Evolutionary conservation across 2,797 vertebrate species (phyloP), one percentile per base, ranked within the genome.

Genomic region (Pseudochaenichthys georgianus): DNA sequence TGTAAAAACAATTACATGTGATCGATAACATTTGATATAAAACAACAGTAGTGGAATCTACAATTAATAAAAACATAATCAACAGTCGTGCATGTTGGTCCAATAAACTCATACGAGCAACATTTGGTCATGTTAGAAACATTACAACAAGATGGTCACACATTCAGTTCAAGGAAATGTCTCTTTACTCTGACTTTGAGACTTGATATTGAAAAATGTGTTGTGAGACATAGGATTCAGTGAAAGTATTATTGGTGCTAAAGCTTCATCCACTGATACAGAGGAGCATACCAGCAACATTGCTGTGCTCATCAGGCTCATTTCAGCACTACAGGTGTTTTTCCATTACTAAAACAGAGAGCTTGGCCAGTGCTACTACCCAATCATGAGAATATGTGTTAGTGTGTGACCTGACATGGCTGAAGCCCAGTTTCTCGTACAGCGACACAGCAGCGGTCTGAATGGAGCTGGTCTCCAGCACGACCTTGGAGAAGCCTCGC

Each of bases 391-490:
- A 0, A 0, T n/a, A 1, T 3, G 0, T 13, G 2, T 21, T 0
- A 0, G 13, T 58, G 57, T 90, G 8, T n/a, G 61, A 53, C 8
- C 4, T 23, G 5, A 89, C 2, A 0, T 38, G 34, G 9, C 2
- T 77, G 77, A 95, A 96, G 0, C 94, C 94, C 70, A 92, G 31
- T 73, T 89, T 94, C 12, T 77, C 13, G 70, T 95, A 95, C 47
- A 95, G 75, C 0, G 57, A 75, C 41, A 95, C 11, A 2, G 91
- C 93, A 6, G 92, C 74, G 1, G 5, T 65, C 81, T 94, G 95
- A 6, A 34, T 76, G 31, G 85, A 88, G 71, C 1, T 90, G 4
- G 95, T 95, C 2, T 88, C 17, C 64, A 96, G 85, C 13, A 80
- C 38, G 69, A 94, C 78, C 52, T 88, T 92, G n/a, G 88, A 84